Base-by-base conservation (phyloP, 2,888 invertebrate species). In the Lobophora halterata region DNA sequence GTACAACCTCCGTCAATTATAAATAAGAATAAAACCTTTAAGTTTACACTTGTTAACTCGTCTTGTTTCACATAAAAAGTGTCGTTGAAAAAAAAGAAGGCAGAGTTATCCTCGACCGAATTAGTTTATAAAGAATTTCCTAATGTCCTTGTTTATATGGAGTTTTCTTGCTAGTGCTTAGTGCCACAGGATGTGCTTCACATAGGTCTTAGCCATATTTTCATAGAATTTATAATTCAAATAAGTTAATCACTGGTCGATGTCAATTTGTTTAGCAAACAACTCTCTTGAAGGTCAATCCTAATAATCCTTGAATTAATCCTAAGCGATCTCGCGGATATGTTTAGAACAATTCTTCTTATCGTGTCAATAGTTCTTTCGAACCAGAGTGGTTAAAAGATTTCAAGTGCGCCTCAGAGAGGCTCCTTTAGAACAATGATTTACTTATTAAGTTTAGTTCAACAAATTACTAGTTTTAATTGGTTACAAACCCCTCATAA, bases 41-140 rank as follows among this genome's bases (percentile, higher is more conserved):
- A 31, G 6, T 16, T 30, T 18, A 24, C 27, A 28, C 27, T 29
- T 35, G 28, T 26, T 19, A 25, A 18, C 9, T 29, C 24, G 9
- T 13, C 8, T 19, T 26, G 32, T 23, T 26, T 31, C 33, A 24
- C n/a, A n/a, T n/a, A n/a, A 6, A 13, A 28, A n/a, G 11, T 25
- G 12, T n/a, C n/a, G n/a, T n/a, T n/a, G n/a, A n/a, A n/a, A n/a
- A 42, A 36, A 34, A 36, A 38, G 37, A 35, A 44, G 43, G 18
- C 16, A 8, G 23, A 14, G 18, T 26, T 8, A 10, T 29, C 38
- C 10, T 7, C 29, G n/a, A n/a, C n/a, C n/a, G n/a, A n/a, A 29
- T 23, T 16, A 31, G 20, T 36, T 39, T 38, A 49, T 28, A 46
- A 39, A 45, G 18, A 21, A 27, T 30, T 26, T 26, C 9, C 16